Evolutionary conservation across 2,113 vertebrate genomes (phyloP).

Genomic region (Anolis sagrei): DNA sequence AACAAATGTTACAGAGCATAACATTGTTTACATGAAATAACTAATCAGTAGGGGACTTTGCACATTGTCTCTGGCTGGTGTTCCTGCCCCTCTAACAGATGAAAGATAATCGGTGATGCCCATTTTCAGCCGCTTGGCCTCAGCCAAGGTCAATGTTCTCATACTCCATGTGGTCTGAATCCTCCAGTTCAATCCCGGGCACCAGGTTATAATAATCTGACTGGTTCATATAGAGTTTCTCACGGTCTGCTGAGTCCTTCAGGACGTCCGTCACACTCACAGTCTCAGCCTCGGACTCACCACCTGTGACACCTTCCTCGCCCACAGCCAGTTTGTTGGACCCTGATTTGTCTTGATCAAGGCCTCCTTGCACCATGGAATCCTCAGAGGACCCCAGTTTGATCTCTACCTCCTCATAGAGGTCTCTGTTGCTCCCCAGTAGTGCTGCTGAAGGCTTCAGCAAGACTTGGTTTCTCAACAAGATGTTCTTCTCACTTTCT

Average conservation of each 20-base stretch:
- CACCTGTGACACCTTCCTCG: constrained; percentile 49
- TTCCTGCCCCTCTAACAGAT: not conserved
- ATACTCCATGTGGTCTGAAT: constrained; percentile 87
- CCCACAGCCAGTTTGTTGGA: constrained; percentile 12
- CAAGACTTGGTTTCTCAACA: constrained; percentile 78
- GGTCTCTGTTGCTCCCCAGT: constrained; percentile 79
- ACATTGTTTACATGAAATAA: not conserved
- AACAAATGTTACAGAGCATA: not conserved
- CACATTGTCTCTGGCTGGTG: not conserved
- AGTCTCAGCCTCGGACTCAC: constrained; percentile 77
- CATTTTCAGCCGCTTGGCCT: constrained; percentile 10
- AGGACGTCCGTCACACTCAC: constrained; percentile 87
- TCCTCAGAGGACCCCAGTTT: constrained; percentile 75
- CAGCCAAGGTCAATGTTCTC: constrained; percentile 82
- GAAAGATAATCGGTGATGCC: not conserved
- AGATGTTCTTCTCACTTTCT: constrained; percentile 55
- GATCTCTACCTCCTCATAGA: constrained; percentile 88
- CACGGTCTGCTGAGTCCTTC: constrained; percentile 86
- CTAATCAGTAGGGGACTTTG: not conserved
- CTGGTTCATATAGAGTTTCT: constrained; percentile 89
- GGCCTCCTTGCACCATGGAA: constrained; percentile 58
- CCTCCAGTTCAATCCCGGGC: constrained; percentile 86
- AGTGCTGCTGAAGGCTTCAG: constrained; percentile 73
- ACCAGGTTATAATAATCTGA: constrained; percentile 90
- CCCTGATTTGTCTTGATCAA: not conserved